Percentiles rank a stretch among this genome's conserved stretches.
Evolutionary conservation across 2,113 vertebrate genomes (phyloP).

Genomic region (Ictidomys tridecemlineatus): DNA sequence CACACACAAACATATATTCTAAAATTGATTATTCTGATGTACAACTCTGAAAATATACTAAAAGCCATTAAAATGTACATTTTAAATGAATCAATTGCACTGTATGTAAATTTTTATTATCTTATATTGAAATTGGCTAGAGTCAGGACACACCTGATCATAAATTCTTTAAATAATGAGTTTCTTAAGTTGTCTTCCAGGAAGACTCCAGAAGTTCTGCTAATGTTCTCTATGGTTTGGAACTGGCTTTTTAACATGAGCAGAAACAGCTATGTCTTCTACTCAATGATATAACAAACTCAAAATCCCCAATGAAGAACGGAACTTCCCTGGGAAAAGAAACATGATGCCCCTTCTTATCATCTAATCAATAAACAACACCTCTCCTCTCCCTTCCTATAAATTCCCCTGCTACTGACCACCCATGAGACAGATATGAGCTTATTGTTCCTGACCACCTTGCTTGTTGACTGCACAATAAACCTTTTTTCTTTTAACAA

Average conservation of each 20-base stretch:
- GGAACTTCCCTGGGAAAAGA: not conserved
- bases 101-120: not conserved
- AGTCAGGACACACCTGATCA: not conserved
- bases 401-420: not conserved
- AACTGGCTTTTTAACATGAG: not conserved
- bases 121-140: not conserved
- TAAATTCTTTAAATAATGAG: not conserved
- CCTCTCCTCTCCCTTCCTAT: not conserved
- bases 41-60: not conserved
- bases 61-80: not conserved
- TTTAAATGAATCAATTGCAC: not conserved
- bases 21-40: not conserved
- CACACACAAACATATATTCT: too few species aligned
- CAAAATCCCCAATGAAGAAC: not conserved
- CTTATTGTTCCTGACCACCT: not conserved
- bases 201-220: not conserved
- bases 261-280: not conserved
- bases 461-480: not conserved
- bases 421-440: not conserved
- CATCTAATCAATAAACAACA: not conserved
- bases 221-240: not conserved
- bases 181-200: not conserved
- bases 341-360: not conserved
- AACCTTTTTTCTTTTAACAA: not conserved
- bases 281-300: not conserved